Evolutionary conservation across 2,797 vertebrate species (phyloP).

Genomic region (Antrozous pallidus): DNA sequence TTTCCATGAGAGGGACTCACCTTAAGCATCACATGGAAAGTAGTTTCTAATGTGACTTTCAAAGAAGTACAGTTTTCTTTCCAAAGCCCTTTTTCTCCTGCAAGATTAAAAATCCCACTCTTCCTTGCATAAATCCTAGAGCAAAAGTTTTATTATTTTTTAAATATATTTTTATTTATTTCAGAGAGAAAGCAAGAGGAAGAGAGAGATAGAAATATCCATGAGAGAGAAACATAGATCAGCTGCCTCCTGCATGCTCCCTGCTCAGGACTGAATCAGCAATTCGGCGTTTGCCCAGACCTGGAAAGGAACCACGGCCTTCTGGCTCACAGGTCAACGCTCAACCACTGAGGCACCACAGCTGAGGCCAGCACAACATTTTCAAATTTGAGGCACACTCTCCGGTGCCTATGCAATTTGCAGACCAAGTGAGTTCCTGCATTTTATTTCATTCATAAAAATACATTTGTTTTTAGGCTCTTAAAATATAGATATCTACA

Average conservation of each 20-base stretch:
- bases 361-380: no score
- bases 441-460: background rate
- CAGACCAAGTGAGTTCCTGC: background rate
- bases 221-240: no score
- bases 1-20: background rate
- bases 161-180: no score
- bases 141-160: background rate
- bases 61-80: background rate
- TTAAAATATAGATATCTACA: background rate
- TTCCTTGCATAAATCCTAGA: background rate
- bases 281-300: no score
- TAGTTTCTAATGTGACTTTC: background rate
- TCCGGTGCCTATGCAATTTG: background rate
- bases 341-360: no score
- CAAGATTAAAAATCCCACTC: background rate
- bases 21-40: background rate
- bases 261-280: no score
- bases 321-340: no score
- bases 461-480: background rate
- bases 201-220: no score
- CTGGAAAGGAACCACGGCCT: no score
- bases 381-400: background rate
- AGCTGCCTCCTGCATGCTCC: no score
- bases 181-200: no score
- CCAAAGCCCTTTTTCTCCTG: background rate